Base-by-base conservation (phyloP, 2,888 invertebrate genomes). In the Adela reaumurella region DNA sequence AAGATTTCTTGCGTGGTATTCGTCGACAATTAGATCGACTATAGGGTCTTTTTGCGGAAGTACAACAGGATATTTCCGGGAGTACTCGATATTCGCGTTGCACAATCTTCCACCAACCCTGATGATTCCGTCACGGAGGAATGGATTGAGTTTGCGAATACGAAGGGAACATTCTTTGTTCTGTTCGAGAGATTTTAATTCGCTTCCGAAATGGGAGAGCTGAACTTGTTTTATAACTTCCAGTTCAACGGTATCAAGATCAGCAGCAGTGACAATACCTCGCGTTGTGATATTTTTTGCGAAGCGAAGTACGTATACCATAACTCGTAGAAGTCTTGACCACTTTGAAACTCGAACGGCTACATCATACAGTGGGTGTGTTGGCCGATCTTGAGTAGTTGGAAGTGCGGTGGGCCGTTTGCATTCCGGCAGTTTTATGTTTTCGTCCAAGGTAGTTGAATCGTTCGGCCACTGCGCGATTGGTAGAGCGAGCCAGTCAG, bases 51-150 rank as follows among this genome's bases (percentile, higher is more conserved):
- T 18, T n/a, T 24, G 46, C 28, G 46, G 46, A 3, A 46, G 20
- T 14, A 46, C 8, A 6, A 20, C 19, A n/a, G 46, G 46, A 24
- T 46, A 35, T 11, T 3, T 14, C 3, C 14, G n/a, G 2, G 3
- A 17, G 17, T 46, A 46, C 3, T 46, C 18, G 3, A 47, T 18
- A 5, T 41, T 17, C 5, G 46, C 20, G 17, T 46, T 29, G 11
- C 6, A 16, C 14, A 46, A n/a, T n/a, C 29, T 29, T 17, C 46
- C 46, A n/a, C 46, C 46, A 4, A 46, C 46, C 6, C 46, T 8
- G 17, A 46, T 2, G 11, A 29, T 17, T 29, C 46, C 35, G 29
- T 46, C 18, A 16, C 17, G 10, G 17, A 46, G 6, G 16, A 46
- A 29, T 10, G 35, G 17, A 10, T 35, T 46, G 16, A 46, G 17